A percentile compares a stretch with the other conserved stretches of the same genome.
Conservation (phyloP, 2,797 vertebrate genomes). For the Todus mexicanus region DNA sequence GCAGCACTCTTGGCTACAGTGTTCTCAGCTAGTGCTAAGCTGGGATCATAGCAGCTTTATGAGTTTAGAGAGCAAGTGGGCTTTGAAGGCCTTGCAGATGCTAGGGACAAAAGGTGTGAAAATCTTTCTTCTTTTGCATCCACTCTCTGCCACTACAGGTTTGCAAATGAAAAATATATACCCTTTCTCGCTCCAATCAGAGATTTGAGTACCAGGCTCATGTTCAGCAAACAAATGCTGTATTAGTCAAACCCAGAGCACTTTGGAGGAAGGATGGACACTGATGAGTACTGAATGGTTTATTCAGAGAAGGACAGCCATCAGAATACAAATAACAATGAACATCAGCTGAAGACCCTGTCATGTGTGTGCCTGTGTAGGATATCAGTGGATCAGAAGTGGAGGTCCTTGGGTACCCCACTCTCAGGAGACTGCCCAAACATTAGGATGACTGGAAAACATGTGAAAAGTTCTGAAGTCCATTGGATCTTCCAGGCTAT, state of each 20-base stretch:
- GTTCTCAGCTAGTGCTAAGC: not conserved
- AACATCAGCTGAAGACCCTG: not conserved
- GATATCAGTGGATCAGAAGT: not conserved
- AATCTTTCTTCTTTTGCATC: not conserved
- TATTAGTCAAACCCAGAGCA: not conserved
- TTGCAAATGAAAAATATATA: not conserved
- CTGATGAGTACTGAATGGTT: not conserved
- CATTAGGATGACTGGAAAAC: not conserved
- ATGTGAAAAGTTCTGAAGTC: not conserved
- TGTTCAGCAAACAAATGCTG: not conserved
- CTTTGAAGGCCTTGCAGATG: not conserved
- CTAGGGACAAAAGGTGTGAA: not conserved
- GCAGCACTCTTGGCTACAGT: not conserved
- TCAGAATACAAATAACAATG: not conserved
- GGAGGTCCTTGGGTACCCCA: not conserved
- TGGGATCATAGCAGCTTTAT: not conserved
- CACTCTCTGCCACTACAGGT: not conserved
- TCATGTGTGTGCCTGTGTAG: not conserved
- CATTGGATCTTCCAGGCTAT: not conserved
- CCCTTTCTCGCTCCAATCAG: not conserved
- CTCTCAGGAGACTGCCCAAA: not conserved
- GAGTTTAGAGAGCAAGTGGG: not conserved
- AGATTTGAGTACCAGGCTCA: not conserved
- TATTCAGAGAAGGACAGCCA: not conserved
- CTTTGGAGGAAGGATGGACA: not conserved